phyloP scores from a whole-genome alignment of 2,888 invertebrate genomes.

The Cheilosia soror region DNA sequence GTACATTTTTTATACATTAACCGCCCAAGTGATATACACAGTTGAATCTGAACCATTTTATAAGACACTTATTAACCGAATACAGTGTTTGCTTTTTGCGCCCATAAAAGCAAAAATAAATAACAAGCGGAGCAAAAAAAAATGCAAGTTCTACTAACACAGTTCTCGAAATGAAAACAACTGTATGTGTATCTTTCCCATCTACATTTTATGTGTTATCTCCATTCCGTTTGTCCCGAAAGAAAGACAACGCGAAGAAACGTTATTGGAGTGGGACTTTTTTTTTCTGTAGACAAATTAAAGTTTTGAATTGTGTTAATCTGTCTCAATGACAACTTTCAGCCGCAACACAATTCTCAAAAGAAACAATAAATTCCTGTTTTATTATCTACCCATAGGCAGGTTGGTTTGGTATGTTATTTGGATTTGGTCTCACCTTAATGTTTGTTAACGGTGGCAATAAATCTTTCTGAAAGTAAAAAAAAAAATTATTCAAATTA shows the following conservation, averaged over 20 bases:
- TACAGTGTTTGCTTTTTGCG: neutral
- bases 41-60: neutral
- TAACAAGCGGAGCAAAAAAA: neutral
- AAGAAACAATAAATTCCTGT: slow-evolving; percentile 13
- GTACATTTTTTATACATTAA: too few relatives aligned
- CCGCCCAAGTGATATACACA: neutral
- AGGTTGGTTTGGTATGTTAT: neutral
- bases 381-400: slow-evolving; percentile 4
- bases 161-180: slow-evolving; percentile 29
- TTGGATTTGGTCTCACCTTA: slow-evolving; percentile 44
- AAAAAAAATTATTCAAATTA: slow-evolving; percentile 26
- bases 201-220: slow-evolving; percentile 12
- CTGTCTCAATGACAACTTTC: slow-evolving; percentile 49
- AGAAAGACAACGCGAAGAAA: slow-evolving; percentile 24
- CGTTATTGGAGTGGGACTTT: slow-evolving; percentile 34
- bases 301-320: slow-evolving; percentile 39
- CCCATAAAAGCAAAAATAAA: neutral
- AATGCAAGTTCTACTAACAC: slow-evolving; percentile 57
- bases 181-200: slow-evolving; percentile 3
- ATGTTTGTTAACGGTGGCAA: slow-evolving; percentile 11
- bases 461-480: slow-evolving; percentile 46
- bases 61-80: neutral
- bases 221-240: slow-evolving; percentile 14
- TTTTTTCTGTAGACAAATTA: slow-evolving; percentile 4
- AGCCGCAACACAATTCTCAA: slow-evolving; percentile 32